phyloP scores from a whole-genome alignment of 2,113 vertebrate genomes.

The Megalops atlanticus region DNA sequence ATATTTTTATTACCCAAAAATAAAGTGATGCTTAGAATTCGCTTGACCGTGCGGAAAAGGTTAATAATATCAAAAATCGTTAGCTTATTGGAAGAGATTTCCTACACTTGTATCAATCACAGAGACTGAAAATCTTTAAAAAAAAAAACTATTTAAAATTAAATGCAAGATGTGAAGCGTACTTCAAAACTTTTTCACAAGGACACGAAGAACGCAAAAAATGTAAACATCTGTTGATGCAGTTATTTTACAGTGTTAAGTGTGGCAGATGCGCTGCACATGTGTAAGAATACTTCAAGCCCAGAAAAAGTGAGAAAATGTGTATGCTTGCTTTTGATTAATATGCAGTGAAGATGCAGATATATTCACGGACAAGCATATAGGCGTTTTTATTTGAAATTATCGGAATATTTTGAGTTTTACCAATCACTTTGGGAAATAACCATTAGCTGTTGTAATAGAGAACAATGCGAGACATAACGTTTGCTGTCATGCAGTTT shows the following conservation, averaged over 20 bases:
- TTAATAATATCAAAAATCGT: no score
- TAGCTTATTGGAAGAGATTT: no score
- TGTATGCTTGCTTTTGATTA: background rate
- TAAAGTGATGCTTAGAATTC: no score
- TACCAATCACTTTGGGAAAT: background rate
- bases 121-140: no score
- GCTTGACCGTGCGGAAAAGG: no score
- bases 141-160: background rate
- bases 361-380: background rate
- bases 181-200: conserved; percentile 5
- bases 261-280: background rate
- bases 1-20: no score
- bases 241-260: background rate
- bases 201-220: conserved; percentile 11
- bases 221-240: conserved; percentile 21
- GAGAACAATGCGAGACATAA: background rate
- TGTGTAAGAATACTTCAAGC: background rate
- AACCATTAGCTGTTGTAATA: background rate
- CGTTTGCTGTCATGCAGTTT: background rate
- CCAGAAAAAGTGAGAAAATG: background rate
- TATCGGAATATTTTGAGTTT: background rate
- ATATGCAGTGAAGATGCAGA: background rate
- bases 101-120: no score
- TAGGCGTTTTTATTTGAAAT: background rate
- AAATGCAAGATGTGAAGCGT: background rate